phyloP scores from a whole-genome alignment of 1,140 invertebrate species.

The Copidosoma floridanum region DNA sequence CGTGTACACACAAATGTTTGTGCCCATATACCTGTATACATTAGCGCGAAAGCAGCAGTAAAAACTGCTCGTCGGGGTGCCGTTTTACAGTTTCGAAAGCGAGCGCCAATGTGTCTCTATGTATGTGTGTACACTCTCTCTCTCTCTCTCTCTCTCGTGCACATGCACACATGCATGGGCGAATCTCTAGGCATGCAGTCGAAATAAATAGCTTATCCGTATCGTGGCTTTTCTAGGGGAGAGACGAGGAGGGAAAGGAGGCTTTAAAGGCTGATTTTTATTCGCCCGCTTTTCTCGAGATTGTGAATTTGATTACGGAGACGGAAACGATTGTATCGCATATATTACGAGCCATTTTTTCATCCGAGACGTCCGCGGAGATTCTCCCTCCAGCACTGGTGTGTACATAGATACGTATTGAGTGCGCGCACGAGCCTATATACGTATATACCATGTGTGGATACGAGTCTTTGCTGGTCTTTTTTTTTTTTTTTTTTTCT shows the following conservation, averaged over 20 bases:
- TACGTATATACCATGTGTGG: no score
- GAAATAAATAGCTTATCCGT: not conserved
- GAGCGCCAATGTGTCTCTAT: not conserved
- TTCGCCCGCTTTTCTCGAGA: not conserved
- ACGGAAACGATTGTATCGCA: conserved; percentile 18
- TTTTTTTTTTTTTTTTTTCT: no score
- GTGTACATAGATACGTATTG: no score
- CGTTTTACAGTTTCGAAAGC: conserved; percentile 19
- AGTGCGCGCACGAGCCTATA: no score
- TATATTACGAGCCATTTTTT: conserved; percentile 10
- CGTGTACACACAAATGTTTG: no score
- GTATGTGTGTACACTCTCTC: no score
- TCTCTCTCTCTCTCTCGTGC: not conserved
- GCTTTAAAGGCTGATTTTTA: not conserved
- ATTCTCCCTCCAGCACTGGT: no score
- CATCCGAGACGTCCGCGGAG: no score
- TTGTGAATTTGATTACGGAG: conserved; percentile 14
- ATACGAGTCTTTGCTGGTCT: no score
- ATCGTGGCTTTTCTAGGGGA: conserved; percentile 8
- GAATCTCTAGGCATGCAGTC: not conserved
- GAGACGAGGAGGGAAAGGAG: no score
- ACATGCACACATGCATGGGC: not conserved
- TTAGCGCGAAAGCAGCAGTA: no score
- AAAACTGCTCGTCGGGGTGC: not conserved
- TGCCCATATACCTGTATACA: no score